Base-by-base conservation (phyloP, 2,888 invertebrate species). In the Lymantria dispar region DNA sequence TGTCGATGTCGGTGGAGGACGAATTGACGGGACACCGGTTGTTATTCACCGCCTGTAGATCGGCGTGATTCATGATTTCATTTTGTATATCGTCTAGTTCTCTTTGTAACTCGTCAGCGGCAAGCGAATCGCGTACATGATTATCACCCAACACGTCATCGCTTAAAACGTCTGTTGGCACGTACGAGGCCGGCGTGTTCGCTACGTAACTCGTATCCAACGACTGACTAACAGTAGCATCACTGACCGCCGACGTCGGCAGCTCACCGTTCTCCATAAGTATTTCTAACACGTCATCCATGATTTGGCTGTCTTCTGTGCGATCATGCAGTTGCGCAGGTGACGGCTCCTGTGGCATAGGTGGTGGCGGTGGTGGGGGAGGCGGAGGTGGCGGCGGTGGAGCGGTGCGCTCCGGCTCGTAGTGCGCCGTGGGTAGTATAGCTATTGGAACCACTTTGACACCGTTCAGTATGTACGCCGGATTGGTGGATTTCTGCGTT, bases 261-360 rank as follows among this genome's bases (percentile, higher is more conserved):
- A 98, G 83, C 76, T 98, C 98, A 10, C 98, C 98, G 78, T 97
- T 97, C 75, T 98, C 96, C 42, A 98, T 98, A 11, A 98, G 93
- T 64, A 98, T 98, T 78, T 98, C 98, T 48, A 98, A 88, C 0
- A 98, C 98, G 82, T 98, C 98, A 75, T 97, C 97, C 72, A 98
- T 96, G 48, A 95, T 95, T 78, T 97, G 96, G 72, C 96, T 96
- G 74, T 88, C 72, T 69, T 92, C 83, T 62, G 75, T 72, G 37
- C 65, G 72, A 48, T 86, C 82, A 49, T 74, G 84, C 0, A 80
- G 57, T 2, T 76, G 64, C 7, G 76, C 54, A 1, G 68, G 43
- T 0, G 68, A 60, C 0, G 70, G 50, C 0, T 68, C 58, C 39
- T 75, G 83, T 33, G 79, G 79, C 60, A 79, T 70, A 38, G 81